phyloP scores from a whole-genome alignment of 1,140 invertebrate species.

The Drosophila repletoides region DNA sequence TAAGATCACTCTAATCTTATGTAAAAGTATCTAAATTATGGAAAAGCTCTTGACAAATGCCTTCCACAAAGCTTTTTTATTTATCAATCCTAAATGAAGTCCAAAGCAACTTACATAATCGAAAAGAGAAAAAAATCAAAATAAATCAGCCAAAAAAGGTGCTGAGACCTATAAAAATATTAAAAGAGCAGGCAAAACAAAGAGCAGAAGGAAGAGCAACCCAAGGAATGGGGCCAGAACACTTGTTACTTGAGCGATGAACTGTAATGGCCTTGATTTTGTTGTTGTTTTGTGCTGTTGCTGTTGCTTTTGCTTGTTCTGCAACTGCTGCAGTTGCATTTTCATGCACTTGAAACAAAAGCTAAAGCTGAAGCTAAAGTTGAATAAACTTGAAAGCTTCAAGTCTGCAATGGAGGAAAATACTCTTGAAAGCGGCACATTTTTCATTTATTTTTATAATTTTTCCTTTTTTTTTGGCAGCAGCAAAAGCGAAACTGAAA shows the following conservation, averaged over 20 bases:
- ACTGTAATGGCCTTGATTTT: slow-evolving; percentile 34
- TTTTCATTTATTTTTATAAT: not conserved
- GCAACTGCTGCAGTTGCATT: slow-evolving; percentile 1
- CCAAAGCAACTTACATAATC: slow-evolving; percentile 8
- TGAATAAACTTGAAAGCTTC: slow-evolving; percentile 30
- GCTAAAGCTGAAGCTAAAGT: no score
- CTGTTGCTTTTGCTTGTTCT: slow-evolving; percentile 3
- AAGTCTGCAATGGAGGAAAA: not conserved
- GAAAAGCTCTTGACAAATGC: no score
- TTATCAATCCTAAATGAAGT: no score
- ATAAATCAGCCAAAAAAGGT: slow-evolving; percentile 3
- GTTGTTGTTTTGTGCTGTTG: not conserved
- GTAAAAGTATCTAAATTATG: no score
- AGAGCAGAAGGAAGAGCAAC: not conserved
- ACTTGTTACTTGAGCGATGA: slow-evolving; percentile 43
- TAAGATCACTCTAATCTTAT: no score
- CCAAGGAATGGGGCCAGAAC: not conserved
- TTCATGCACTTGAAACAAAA: slow-evolving; percentile 23
- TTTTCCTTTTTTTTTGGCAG: slow-evolving; percentile 7
- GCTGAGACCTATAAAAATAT: not conserved
- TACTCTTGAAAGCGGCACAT: not conserved
- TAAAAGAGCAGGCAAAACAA: not conserved
- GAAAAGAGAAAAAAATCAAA: not conserved
- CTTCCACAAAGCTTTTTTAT: no score
- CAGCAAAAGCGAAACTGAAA: slow-evolving; percentile 5